phyloP scores from a whole-genome alignment of 2,888 invertebrate genomes.

The Oxyteleia sp. region DNA sequence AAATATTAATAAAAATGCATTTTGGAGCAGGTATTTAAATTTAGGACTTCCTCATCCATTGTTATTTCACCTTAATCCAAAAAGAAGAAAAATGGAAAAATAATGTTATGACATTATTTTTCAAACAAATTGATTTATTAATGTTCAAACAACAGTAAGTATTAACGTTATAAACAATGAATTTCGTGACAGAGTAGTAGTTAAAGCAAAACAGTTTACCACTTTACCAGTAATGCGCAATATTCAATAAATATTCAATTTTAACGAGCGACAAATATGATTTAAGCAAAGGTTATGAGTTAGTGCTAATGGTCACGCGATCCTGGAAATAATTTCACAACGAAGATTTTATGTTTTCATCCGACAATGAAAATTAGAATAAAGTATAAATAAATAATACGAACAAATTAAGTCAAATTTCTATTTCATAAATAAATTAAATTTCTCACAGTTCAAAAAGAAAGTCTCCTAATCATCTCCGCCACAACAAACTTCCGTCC shows the following conservation, averaged over 20 bases:
- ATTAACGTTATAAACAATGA: slow-evolving; percentile 24
- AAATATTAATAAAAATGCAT: too few relatives aligned
- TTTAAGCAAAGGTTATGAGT: slow-evolving; percentile 50
- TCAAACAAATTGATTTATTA: too few relatives aligned
- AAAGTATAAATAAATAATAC: background rate
- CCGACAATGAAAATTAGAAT: background rate
- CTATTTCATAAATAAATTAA: background rate
- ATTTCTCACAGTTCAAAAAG: background rate
- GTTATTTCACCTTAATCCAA: too few relatives aligned
- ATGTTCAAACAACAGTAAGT: background rate
- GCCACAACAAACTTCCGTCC: slow-evolving; percentile 5
- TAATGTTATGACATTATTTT: too few relatives aligned
- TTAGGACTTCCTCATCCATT: too few relatives aligned
- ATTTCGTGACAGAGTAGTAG: slow-evolving; percentile 20
- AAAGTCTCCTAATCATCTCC: slow-evolving; percentile 5
- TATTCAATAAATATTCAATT: slow-evolving; percentile 74
- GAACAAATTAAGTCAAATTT: too few relatives aligned
- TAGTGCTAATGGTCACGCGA: slow-evolving; percentile 66
- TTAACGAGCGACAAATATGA: slow-evolving; percentile 53
- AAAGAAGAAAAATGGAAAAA: too few relatives aligned
- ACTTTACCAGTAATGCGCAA: slow-evolving; percentile 31
- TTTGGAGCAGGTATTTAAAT: too few relatives aligned
- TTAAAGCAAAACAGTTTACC: too few relatives aligned
- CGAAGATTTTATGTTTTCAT: slow-evolving; percentile 8
- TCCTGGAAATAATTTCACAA: slow-evolving; percentile 38